A percentile compares a stretch with the other conserved stretches of the same genome.
Evolutionary conservation across 2,113 vertebrate genomes (phyloP).

Genomic region (Calonectris borealis): DNA sequence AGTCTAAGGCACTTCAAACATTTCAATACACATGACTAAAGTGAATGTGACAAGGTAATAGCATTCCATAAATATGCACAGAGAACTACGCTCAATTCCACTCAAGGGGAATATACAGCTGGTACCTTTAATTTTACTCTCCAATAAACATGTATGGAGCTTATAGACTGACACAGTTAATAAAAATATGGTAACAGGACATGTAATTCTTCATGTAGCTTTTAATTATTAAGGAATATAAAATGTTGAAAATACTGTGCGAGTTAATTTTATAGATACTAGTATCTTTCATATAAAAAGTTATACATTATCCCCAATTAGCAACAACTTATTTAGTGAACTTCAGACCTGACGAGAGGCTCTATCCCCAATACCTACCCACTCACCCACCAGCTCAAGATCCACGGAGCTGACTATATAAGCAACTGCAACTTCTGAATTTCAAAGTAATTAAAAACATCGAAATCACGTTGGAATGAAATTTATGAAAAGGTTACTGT

Average conservation of each 20-base stretch:
- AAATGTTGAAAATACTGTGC: conserved; percentile 89
- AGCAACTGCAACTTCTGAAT: conserved; percentile 41
- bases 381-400: conserved; percentile 63
- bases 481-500: conserved; percentile 41
- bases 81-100: conserved; percentile 46
- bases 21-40: conserved; percentile 80
- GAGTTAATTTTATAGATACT: conserved; percentile 86
- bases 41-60: conserved; percentile 71
- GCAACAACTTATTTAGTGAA: conserved; percentile 63
- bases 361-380: conserved; percentile 58
- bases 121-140: conserved; percentile 65
- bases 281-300: conserved; percentile 86
- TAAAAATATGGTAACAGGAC: conserved; percentile 84
- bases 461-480: conserved; percentile 57
- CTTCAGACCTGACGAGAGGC: conserved; percentile 47
- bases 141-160: conserved; percentile 57
- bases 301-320: conserved; percentile 78
- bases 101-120: conserved; percentile 63
- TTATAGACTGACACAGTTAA: conserved; percentile 77
- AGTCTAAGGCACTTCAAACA: conserved; percentile 90
- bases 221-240: conserved; percentile 80
- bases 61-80: conserved; percentile 75
- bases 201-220: conserved; percentile 80
- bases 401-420: conserved; percentile 28
- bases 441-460: conserved; percentile 37